These are phyloP conservation scores for Meta bourneti DNA, from an alignment of 2,888 invertebrate genomes.

Conservation along the genomic window DNA sequence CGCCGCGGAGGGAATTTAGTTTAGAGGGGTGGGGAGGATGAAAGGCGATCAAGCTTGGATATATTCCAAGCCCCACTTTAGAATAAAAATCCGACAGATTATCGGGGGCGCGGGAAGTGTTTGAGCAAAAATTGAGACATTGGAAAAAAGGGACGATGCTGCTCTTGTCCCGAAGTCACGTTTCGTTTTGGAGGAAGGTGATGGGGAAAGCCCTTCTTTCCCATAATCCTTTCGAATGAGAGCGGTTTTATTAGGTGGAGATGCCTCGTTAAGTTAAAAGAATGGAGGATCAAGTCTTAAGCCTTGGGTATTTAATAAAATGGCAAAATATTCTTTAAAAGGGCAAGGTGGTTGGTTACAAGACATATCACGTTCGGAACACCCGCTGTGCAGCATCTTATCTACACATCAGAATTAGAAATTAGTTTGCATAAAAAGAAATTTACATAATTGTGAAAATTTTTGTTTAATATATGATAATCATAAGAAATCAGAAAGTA, in stretches of 20 bases:
- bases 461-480: too few relatives aligned
- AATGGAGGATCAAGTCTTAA: not conserved
- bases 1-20: constrained; percentile 16
- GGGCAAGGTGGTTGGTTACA: too few relatives aligned
- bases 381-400: too few relatives aligned
- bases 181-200: not conserved
- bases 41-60: constrained; percentile 7
- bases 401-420: too few relatives aligned
- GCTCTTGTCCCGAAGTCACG: not conserved
- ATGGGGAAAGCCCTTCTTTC: not conserved
- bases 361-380: too few relatives aligned
- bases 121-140: not conserved
- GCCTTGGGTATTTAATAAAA: not conserved
- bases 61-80: constrained; percentile 60
- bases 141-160: not conserved
- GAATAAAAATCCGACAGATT: constrained; percentile 64
- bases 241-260: too few relatives aligned
- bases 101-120: constrained; percentile 2
- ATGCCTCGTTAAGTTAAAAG: not conserved
- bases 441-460: too few relatives aligned
- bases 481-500: too few relatives aligned
- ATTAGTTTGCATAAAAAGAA: too few relatives aligned
- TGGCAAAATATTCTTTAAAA: not conserved
- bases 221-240: not conserved
- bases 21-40: not conserved